Conservation (phyloP, 1,140 invertebrate genomes). For the Hypothenemus hampei region DNA sequence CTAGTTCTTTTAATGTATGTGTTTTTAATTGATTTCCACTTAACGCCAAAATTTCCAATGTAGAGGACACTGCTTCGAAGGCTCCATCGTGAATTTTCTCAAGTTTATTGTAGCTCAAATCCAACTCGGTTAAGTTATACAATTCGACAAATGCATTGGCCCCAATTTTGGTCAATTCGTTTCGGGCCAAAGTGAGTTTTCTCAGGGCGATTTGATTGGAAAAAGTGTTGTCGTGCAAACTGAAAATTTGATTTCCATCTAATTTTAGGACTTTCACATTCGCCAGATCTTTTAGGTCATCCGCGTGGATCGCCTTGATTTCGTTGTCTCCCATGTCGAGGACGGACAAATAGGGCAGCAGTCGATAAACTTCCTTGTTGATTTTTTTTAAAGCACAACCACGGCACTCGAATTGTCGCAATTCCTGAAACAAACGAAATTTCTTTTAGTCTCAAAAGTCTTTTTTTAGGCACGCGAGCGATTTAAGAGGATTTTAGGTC, state of each 20-base stretch:
- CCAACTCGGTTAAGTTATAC: slow-evolving; percentile 58
- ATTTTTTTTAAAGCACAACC: slow-evolving; percentile 63
- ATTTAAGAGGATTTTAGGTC: no score
- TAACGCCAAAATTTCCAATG: slow-evolving; percentile 57
- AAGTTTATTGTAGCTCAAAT: slow-evolving; percentile 68
- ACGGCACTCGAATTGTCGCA: slow-evolving; percentile 64
- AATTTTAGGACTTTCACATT: slow-evolving; percentile 61
- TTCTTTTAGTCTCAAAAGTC: no score
- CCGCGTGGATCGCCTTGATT: slow-evolving; percentile 64
- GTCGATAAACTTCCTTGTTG: slow-evolving; percentile 66
- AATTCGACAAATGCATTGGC: slow-evolving; percentile 61
- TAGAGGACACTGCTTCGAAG: slow-evolving; percentile 54
- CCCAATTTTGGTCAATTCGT: slow-evolving; percentile 62
- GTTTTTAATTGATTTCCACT: slow-evolving; percentile 57
- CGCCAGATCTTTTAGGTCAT: slow-evolving; percentile 63
- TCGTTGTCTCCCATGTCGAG: slow-evolving; percentile 72
- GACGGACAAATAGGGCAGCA: slow-evolving; percentile 58
- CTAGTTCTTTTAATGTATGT: slow-evolving; percentile 48
- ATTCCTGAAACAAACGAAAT: slow-evolving; percentile 51
- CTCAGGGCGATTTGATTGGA: slow-evolving; percentile 53
- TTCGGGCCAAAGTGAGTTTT: slow-evolving; percentile 59
- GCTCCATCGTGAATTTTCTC: slow-evolving; percentile 56
- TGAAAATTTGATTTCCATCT: slow-evolving; percentile 69
- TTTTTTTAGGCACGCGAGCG: no score
- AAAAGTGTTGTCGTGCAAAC: slow-evolving; percentile 64